Evolutionary conservation across 1,140 invertebrate genomes (phyloP), one percentile per base, ranked within the genome.

Genomic region (Phocides pigmalion): DNA sequence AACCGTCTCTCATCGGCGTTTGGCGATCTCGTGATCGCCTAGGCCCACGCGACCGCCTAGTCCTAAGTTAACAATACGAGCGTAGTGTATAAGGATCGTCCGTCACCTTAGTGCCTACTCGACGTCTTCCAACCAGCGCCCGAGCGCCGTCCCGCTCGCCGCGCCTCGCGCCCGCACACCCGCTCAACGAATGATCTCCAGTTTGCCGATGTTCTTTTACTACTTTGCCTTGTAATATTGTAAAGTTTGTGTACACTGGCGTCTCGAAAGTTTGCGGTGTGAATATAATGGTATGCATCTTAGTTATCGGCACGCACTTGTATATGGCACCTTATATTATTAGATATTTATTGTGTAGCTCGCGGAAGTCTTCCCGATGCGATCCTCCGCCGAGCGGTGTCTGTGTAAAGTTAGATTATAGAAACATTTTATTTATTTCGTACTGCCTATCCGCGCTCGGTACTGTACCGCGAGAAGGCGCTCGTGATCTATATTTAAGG

Each of bases 1-100:
- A 95, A 95, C 88, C 93, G 94, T 58, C 93, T 96, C 68, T 94
- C 94, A 79, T 93, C 91, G 56, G 92, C 93, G 58, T 93, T 94
- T 76, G 93, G 93, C 35, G 92, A 93, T 69, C 91, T 95, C 72
- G 92, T 93, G 77, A 93, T 94, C 76, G 90, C 86, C 78, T 92
- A 87, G 75, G 47, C 66, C 64, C 47, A 42, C 66, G 62, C 70
- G 68, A 56, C 70, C 62, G 71, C 72, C 82, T 89, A 89, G 86
- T 89, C 86, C 72, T 86, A 84, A 86, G 84, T 73, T 80, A 84
- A 79, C 74, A 76, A 82, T 79, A 76, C 76, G 78, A 82, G 74
- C 76, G 70, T 85, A 87, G 81, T 76, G 75, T 87, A 64, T 86
- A 82, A 87, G 84, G 74, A 83, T 84, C 79, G 84, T 84, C 82